Evolutionary conservation across 2,797 vertebrate species (phyloP), one percentile per base, ranked within the genome.

Genomic region (Sebastiscus albofasciatus): DNA sequence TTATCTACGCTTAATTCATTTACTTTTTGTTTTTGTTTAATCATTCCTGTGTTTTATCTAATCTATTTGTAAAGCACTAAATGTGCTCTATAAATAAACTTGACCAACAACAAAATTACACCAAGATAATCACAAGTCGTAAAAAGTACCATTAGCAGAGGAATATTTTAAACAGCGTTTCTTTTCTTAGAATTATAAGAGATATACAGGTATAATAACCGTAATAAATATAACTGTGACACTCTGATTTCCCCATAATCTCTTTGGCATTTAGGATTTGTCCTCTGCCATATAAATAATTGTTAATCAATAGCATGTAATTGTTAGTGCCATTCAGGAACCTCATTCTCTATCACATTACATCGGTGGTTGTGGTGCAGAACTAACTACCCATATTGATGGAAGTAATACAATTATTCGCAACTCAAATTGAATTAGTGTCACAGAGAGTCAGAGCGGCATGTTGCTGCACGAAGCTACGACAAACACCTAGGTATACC

Each of bases 351-450:
- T 82, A 55, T 80, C 60, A 73, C 68, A 81, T 75, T 80, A 80
- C 78, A 90, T 89, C 71, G 83, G 79, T 66, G 85, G 81, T 76
- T 69, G 69, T 62, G 82, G 86, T 90, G 87, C 84, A 79, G 77
- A 87, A 79, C 82, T 90, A 89, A 90, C 87, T 73, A 58, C 34
- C 33, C 67, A 60, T 85, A 91, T 86, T 75, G 88, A 94, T 83
- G 77, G 79, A 87, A 81, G 79, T 85, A 90, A 93, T 89, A 80
- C 80, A 93, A 94, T 92, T 94, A 90, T 79, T 82, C 49, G 14
- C 81, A 72, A 73, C 86, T 93, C 77, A 88, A 92, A 93, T 92
- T 49, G 64, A 92, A 93, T 93, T 86, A 90, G 81, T 76, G 84
- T 90, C 84, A 89, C 49, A 89, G 80, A 86, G 77, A 87, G 72